Base-by-base conservation (phyloP, 2,113 vertebrate genomes). In the Xiphophorus hellerii region DNA sequence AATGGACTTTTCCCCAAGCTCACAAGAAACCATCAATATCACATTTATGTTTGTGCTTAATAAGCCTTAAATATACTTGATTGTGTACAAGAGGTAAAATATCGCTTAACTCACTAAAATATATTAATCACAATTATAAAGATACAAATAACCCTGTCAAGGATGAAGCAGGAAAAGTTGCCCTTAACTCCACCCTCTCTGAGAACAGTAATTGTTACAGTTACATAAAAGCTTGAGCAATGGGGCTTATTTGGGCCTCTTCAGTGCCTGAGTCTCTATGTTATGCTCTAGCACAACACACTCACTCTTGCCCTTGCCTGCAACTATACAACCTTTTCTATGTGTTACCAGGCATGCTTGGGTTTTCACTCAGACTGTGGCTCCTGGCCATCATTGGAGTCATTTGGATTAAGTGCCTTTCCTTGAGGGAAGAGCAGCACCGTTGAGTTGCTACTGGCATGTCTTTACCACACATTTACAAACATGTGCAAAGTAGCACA, bases 381-480 rank as follows among this genome's bases (percentile, higher is more conserved):
- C 85, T 73, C 70, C 69, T 29, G 72, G 85, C 66, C 69, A 73
- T 81, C 79, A 71, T 78, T 84, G 78, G 85, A 80, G 84, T 78
- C 80, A 84, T 89, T 77, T 85, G 71, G 89, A 91, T 92, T 91
- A 90, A 92, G 86, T 88, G 84, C 80, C 74, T 83, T 84, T 85
- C 76, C 81, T 77, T 71, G 39, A 78, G 84, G 76, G 81, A 74
- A 74, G 76, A 62, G 63, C 60, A 80, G 64, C 35, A 37, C 66
- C 76, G 84, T 82, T 74, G 60, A 87, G 80, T 27, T 51, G 60
- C 71, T 67, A n/a, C 63, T 37, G 58, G 70, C 70, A 65, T 73
- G 33, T 60, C 30, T 28, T 35, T 29, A 1, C 15, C 3, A 58
- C 60, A 44, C 62, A 54, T 3, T 51, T 7, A 63, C 22, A 39